Percentiles rank a stretch among this genome's conserved stretches.
Conservation (phyloP, 2,888 invertebrate genomes). For the Megaustenia siamemsis region DNA sequence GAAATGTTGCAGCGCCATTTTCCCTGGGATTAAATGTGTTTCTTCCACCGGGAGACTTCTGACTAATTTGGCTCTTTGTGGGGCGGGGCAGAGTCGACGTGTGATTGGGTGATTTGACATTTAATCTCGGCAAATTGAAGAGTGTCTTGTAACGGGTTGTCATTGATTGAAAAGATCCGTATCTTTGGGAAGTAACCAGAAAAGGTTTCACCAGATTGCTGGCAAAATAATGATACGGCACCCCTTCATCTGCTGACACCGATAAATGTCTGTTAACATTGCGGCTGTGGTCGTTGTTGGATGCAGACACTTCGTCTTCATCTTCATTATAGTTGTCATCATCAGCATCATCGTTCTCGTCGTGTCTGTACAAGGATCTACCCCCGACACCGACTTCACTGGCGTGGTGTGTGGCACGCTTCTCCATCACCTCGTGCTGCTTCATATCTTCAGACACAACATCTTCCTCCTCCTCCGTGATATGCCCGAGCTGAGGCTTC, state of each 20-base stretch:
- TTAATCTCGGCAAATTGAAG: conserved; percentile 19
- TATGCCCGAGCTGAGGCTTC: conserved; percentile 24
- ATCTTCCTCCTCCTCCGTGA: conserved; percentile 46
- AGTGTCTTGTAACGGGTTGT: conserved; percentile 21
- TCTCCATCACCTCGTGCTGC: neutral
- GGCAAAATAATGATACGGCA: conserved; percentile 47
- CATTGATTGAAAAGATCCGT: conserved; percentile 43
- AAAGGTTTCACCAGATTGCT: conserved; percentile 48
- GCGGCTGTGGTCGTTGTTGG: neutral
- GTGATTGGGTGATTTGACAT: neutral
- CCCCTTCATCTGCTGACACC: neutral
- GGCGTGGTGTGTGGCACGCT: neutral
- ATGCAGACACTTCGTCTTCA: neutral
- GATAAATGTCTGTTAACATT: neutral
- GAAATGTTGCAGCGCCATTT: neutral
- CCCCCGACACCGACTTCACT: neutral
- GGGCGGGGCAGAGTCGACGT: conserved; percentile 44
- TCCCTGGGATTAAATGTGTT: neutral
- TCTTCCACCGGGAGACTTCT: neutral
- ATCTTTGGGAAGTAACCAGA: conserved; percentile 45
- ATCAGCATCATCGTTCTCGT: neutral
- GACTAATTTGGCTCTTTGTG: neutral
- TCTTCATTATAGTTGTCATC: conserved; percentile 25
- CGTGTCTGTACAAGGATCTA: neutral
- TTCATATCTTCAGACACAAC: neutral